Percentiles rank a stretch among this genome's conserved stretches.
phyloP scores from a whole-genome alignment of 2,888 invertebrate genomes.

The Crematogaster levior region DNA sequence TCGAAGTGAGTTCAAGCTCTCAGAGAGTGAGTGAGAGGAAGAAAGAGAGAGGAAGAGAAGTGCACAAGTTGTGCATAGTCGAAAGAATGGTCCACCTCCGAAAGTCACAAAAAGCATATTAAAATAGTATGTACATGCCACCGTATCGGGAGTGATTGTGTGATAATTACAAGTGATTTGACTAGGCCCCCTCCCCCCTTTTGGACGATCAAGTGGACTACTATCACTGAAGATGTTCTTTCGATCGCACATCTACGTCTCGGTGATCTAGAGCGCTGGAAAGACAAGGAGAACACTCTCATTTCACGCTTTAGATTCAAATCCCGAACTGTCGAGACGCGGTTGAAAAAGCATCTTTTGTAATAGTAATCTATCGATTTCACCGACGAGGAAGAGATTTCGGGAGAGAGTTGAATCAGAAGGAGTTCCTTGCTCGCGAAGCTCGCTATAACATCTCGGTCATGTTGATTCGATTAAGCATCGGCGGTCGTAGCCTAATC shows the following conservation, averaged over 20 bases:
- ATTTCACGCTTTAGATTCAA: slow-evolving; percentile 9
- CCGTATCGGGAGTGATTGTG: slow-evolving; percentile 82
- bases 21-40: not conserved
- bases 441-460: slow-evolving; percentile 64
- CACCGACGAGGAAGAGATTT: slow-evolving; percentile 16
- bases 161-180: slow-evolving; percentile 85
- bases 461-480: slow-evolving; percentile 82
- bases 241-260: not conserved
- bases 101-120: slow-evolving; percentile 75
- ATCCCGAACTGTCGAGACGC: slow-evolving; percentile 52
- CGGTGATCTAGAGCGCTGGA: not conserved
- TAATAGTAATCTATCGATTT: not conserved
- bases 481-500: slow-evolving; percentile 82
- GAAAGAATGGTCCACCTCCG: slow-evolving; percentile 67
- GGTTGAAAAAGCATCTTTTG: not conserved
- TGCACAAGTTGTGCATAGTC: slow-evolving; percentile 14
- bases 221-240: slow-evolving; percentile 50
- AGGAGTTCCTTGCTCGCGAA: slow-evolving; percentile 23
- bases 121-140: slow-evolving; percentile 80
- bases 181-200: slow-evolving; percentile 79
- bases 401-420: not conserved
- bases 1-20: not conserved
- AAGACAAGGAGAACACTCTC: not conserved
- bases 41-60: not conserved
- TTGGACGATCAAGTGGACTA: slow-evolving; percentile 64